Evolutionary conservation across 2,797 vertebrate species (phyloP), one percentile per base, ranked within the genome.

Genomic region (Crocidura indochinensis): DNA sequence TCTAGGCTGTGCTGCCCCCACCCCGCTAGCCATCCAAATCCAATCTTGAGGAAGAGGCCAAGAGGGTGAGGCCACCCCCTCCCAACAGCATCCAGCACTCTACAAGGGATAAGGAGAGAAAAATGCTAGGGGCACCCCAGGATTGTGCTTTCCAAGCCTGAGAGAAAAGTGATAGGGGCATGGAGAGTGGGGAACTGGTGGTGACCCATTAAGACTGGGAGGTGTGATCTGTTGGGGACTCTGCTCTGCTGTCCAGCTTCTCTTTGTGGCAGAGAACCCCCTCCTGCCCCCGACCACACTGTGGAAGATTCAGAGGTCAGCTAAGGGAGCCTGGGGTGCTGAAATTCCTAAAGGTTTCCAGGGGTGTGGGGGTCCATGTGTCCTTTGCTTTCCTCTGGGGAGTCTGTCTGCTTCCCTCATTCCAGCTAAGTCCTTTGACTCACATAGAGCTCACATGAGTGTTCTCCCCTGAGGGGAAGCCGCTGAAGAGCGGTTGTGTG

Each of bases 1-100:
- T 96, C 96, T 96, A 81, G 69, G 71, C 86, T 92, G 38, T 88
- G 92, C 93, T 74, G 88, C 79, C 91, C 78, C 87, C 72, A 53
- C 68, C 73, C 78, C 80, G 65, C 87, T 90, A 88, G 80, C 77
- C 88, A 69, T 92, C 64, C 72, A 76, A 46, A 26, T 6, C 38
- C 38, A 38, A 38, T 5, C 38, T 38, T 49, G 29, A 53, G 64
- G 49, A 81, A 7, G 38, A 7, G 60, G 91, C 84, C 87, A 73
- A 75, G 86, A 64, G 64, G 44, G 79, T 8, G 93, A 82, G 76
- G 79, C 92, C 51, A 9, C 24, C 64, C 82, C 79, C 38, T 24
- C 51, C 27, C 27, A 12, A 15, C 60, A 87, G 83, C 51, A 84
- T 31, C 20, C 31, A 73, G 22, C 49, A 31, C 38, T 76, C 31